phyloP scores from a whole-genome alignment of 1,140 invertebrate species.

The Xylocopa sonorina region DNA sequence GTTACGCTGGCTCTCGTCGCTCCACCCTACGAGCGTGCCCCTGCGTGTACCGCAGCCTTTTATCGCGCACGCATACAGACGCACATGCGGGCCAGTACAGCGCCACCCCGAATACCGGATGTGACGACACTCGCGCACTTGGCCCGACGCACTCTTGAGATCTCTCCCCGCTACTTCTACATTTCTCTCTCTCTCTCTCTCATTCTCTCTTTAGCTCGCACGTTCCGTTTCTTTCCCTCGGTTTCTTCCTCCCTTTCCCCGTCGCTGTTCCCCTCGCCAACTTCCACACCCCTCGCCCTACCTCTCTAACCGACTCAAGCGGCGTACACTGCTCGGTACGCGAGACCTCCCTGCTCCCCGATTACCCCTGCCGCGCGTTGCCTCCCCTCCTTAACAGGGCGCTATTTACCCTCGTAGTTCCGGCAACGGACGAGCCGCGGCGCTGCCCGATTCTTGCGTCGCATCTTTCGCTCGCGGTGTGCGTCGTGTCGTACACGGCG shows the following conservation, averaged over 20 bases:
- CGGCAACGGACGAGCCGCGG: constrained; percentile 56
- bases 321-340: constrained; percentile 12
- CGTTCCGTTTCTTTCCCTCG: constrained; percentile 20
- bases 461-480: constrained; percentile 53
- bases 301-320: neutral
- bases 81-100: constrained; percentile 57
- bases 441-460: constrained; percentile 51
- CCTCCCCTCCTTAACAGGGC: constrained; percentile 47
- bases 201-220: constrained; percentile 37
- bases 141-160: constrained; percentile 69
- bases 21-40: constrained; percentile 41
- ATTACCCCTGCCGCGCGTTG: neutral
- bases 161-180: constrained; percentile 37
- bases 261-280: neutral
- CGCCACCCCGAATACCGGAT: constrained; percentile 72
- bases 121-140: constrained; percentile 76
- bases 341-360: constrained; percentile 1
- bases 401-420: constrained; percentile 68
- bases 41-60: neutral
- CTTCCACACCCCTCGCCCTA: neutral
- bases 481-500: constrained; percentile 40
- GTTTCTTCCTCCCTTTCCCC: constrained; percentile 35
- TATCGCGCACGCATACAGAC: constrained; percentile 15
- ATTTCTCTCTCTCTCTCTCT: constrained; percentile 32
- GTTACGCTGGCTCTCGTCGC: constrained; percentile 50